Percentiles rank a stretch among this genome's conserved stretches.
These are phyloP conservation scores for Philereme transversata DNA, from an alignment of 2,888 invertebrate genomes.

Conservation along the genomic window DNA sequence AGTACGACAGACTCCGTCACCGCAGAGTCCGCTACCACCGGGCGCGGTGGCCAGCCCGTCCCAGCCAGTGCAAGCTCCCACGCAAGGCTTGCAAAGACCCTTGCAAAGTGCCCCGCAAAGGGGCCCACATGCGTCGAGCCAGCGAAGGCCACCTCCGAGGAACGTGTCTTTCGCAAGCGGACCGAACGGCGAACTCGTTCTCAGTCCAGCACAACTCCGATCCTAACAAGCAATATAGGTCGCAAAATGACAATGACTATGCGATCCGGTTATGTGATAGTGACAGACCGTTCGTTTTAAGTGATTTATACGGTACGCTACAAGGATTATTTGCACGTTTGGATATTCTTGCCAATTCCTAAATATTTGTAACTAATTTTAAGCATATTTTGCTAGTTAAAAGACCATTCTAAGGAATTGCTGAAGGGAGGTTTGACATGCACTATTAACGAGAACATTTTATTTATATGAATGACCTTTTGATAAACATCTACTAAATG, in stretches of 20 bases:
- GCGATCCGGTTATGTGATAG: conserved; percentile 60
- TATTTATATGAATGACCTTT: too few relatives aligned
- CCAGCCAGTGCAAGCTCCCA: conserved; percentile 33
- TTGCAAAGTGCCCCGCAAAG: conserved; percentile 41
- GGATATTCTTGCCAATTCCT: conserved; percentile 67
- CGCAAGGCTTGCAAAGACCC: conserved; percentile 40
- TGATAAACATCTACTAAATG: too few relatives aligned
- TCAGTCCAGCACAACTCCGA: conserved; percentile 86
- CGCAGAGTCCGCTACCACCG: conserved; percentile 50
- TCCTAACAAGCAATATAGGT: conserved; percentile 77
- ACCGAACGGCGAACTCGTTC: conserved; percentile 84
- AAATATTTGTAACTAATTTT: conserved; percentile 57
- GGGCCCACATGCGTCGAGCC: conserved; percentile 32
- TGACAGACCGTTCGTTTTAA: conserved; percentile 59
- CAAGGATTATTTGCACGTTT: conserved; percentile 77
- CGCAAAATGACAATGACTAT: conserved; percentile 65
- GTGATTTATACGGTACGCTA: conserved; percentile 64
- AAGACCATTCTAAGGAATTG: conserved; percentile 44
- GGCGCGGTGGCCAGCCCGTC: conserved; percentile 39
- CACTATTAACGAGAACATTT: conserved; percentile 13
- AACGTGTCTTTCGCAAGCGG: conserved; percentile 81
- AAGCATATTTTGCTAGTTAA: conserved; percentile 61
- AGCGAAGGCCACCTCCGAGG: conserved; percentile 67
- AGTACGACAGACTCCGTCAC: conserved; percentile 47
- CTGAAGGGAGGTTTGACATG: conserved; percentile 38